A percentile compares a stretch with the other conserved stretches of the same genome.
These are phyloP conservation scores for Corella eumyota DNA, from an alignment of 23 tunicate species.

Conservation along the genomic window DNA sequence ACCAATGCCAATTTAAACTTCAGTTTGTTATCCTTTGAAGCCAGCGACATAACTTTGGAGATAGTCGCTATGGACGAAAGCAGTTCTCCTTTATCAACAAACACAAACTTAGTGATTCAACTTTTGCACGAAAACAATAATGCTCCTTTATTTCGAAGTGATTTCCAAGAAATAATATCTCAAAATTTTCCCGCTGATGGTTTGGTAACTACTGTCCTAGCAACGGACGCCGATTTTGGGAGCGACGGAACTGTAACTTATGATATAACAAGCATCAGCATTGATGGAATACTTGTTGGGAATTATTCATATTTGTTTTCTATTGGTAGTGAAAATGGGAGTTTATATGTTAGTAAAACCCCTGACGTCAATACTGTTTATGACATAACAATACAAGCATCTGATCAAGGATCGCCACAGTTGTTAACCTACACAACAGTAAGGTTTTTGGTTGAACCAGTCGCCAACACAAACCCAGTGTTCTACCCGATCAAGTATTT, in stretches of 20 bases:
- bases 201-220: conserved; percentile 9
- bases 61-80: conserved; percentile 59
- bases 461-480: conserved; percentile 7
- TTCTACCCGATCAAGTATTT: conserved; percentile 39
- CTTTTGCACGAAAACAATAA: conserved; percentile 72
- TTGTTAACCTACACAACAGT: conserved; percentile 17
- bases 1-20: conserved; percentile 19
- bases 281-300: not conserved
- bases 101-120: conserved; percentile 12
- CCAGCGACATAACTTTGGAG: conserved; percentile 10
- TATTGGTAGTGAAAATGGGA: conserved; percentile 2
- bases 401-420: conserved; percentile 21
- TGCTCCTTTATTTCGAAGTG: conserved; percentile 37
- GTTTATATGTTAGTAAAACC: not conserved
- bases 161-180: conserved; percentile 5
- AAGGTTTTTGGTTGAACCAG: conserved; percentile 6
- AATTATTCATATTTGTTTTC: not conserved
- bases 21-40: conserved; percentile 4
- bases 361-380: not conserved
- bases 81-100: conserved; percentile 11
- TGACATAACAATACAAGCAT: conserved; percentile 12
- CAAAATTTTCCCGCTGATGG: conserved; percentile 1
- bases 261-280: conserved; percentile 7
- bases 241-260: conserved; percentile 18
- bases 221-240: conserved; percentile 50